A percentile compares a stretch with the other conserved stretches of the same genome.
These are phyloP conservation scores for Drosophila kanapiae DNA, from an alignment of 1,140 invertebrate species.

Conservation along the genomic window DNA sequence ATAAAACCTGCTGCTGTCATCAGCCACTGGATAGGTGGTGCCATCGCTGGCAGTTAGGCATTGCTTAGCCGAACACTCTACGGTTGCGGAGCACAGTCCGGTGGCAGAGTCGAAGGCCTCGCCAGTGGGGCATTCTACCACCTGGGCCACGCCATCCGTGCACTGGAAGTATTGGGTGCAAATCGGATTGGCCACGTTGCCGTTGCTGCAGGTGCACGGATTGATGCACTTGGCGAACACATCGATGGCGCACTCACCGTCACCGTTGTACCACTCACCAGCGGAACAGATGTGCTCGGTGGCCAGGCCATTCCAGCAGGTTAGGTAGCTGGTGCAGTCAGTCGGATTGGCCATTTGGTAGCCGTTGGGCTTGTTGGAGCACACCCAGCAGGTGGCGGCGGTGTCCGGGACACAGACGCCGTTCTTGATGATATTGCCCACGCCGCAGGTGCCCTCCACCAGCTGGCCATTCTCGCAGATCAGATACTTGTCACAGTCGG, in stretches of 20 bases:
- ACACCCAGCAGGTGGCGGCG: constrained; percentile 59
- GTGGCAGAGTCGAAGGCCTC: constrained; percentile 42
- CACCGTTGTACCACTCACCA: constrained; percentile 57
- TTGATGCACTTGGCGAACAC: constrained; percentile 66
- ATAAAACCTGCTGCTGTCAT: constrained; percentile 50
- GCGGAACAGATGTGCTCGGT: constrained; percentile 24
- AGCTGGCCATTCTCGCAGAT: constrained; percentile 58
- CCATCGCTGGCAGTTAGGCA: constrained; percentile 34
- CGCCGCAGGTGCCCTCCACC: constrained; percentile 58
- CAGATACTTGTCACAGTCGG: constrained; percentile 68
- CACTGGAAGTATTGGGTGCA: constrained; percentile 75
- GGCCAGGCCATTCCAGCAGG: constrained; percentile 60
- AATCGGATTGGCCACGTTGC: constrained; percentile 67
- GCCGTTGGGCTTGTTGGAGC: constrained; percentile 60
- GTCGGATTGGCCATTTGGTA: constrained; percentile 39
- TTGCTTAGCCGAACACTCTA: constrained; percentile 23
- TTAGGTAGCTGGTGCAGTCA: constrained; percentile 60
- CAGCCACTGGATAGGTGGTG: constrained; percentile 32
- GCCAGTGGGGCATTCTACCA: constrained; percentile 48
- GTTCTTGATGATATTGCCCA: constrained; percentile 63
- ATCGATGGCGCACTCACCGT: constrained; percentile 52
- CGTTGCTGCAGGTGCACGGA: constrained; percentile 54
- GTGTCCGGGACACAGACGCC: constrained; percentile 55
- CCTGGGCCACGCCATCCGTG: constrained; percentile 52
- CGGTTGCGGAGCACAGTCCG: constrained; percentile 29